These are phyloP conservation scores for Myiozetetes cayanensis DNA, from an alignment of 2,113 vertebrate genomes.

Conservation along the genomic window DNA sequence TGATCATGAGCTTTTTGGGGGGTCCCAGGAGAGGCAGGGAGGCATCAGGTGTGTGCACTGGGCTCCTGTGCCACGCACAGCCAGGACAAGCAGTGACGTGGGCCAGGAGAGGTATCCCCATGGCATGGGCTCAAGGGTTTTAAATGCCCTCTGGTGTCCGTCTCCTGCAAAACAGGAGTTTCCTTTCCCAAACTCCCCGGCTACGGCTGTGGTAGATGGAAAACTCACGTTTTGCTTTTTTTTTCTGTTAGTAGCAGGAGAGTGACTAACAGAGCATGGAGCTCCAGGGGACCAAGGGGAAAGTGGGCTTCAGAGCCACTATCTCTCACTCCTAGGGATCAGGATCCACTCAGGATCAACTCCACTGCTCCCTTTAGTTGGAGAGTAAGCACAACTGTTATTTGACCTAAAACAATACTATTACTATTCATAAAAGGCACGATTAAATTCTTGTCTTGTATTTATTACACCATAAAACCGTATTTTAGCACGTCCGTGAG, in stretches of 20 bases:
- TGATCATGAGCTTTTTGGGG: background rate
- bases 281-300: background rate
- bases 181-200: background rate
- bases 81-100: accelerated
- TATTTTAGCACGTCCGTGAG: background rate
- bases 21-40: background rate
- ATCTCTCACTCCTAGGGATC: background rate
- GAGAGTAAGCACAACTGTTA: background rate
- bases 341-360: background rate
- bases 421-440: background rate
- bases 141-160: background rate
- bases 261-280: background rate
- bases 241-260: background rate
- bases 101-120: background rate
- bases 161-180: background rate
- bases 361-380: background rate
- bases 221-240: background rate
- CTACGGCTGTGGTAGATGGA: background rate
- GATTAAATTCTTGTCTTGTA: background rate
- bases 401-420: background rate
- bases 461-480: background rate
- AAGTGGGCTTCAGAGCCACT: background rate
- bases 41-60: accelerated
- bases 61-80: background rate
- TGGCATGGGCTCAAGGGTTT: background rate